These are phyloP conservation scores for Neosilurus mollespiculum DNA, from an alignment of 2,797 vertebrate genomes.

Conservation along the genomic window DNA sequence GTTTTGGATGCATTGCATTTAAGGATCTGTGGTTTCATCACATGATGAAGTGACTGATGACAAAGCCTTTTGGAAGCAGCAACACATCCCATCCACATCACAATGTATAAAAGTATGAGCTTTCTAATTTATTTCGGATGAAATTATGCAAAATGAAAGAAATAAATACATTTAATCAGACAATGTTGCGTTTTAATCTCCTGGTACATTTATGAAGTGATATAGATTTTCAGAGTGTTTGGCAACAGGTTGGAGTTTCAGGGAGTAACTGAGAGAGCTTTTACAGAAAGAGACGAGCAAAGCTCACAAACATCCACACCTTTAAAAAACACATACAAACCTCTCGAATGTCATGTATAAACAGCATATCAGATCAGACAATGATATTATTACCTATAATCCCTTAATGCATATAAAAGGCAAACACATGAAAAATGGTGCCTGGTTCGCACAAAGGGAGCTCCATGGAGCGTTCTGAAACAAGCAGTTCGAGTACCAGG, in stretches of 20 bases:
- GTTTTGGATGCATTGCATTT: not conserved
- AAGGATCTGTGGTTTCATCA: not conserved
- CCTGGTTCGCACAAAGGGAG: conserved; percentile 34
- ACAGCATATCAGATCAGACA: not conserved
- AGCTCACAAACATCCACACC: not conserved
- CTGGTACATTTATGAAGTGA: not conserved
- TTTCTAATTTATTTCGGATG: not conserved
- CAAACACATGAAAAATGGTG: conserved; percentile 16
- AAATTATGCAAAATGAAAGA: not conserved
- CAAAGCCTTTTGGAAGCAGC: not conserved
- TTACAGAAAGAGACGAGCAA: not conserved
- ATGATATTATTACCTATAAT: conserved; percentile 9
- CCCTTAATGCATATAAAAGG: conserved; percentile 5
- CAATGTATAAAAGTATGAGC: not conserved
- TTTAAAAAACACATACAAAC: not conserved
- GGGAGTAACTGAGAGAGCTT: conserved; percentile 31
- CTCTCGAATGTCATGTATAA: not conserved
- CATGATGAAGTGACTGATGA: not conserved
- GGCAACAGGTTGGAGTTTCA: conserved; percentile 60
- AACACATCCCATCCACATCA: not conserved
- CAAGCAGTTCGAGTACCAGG: conserved; percentile 45
- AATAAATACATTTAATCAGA: not conserved
- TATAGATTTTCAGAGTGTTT: conserved; percentile 35
- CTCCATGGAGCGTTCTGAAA: conserved; percentile 32
- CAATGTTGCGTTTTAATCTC: not conserved